Percentiles rank a stretch among this genome's conserved stretches.
These are phyloP conservation scores for Mesochorus sp. DNA, from an alignment of 2,888 invertebrate genomes.

Conservation along the genomic window DNA sequence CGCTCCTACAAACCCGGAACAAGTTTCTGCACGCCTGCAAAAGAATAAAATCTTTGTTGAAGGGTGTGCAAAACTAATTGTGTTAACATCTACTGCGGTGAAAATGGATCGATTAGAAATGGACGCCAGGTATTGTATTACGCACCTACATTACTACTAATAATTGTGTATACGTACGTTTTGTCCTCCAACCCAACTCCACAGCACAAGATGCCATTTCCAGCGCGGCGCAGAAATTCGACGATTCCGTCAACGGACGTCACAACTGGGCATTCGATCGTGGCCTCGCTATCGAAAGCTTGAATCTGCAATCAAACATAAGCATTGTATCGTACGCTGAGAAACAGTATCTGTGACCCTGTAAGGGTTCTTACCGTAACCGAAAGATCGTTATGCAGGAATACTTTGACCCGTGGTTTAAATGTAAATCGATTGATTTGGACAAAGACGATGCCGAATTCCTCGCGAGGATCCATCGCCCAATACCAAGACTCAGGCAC, in stretches of 20 bases:
- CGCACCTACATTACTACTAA: not conserved
- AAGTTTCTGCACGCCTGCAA: slow-evolving; percentile 6
- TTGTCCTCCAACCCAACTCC: slow-evolving; percentile 23
- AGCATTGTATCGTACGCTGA: not conserved
- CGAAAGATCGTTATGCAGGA: slow-evolving; percentile 35
- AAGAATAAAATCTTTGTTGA: not conserved
- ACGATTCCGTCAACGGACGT: slow-evolving; percentile 17
- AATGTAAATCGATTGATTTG: slow-evolving; percentile 10
- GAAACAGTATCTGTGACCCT: slow-evolving; percentile 1
- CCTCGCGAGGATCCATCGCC: slow-evolving; percentile 14
- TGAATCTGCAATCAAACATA: slow-evolving; percentile 25
- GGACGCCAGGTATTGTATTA: not conserved
- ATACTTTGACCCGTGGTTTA: not conserved
- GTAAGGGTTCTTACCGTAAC: slow-evolving; percentile 20
- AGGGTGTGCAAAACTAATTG: slow-evolving; percentile 4
- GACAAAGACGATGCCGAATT: not conserved
- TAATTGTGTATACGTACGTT: slow-evolving; percentile 25
- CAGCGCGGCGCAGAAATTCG: slow-evolving; percentile 1
- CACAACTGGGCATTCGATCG: not conserved
- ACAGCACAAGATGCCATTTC: slow-evolving; percentile 28
- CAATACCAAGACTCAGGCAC: slow-evolving; percentile 30
- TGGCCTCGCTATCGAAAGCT: slow-evolving; percentile 7
- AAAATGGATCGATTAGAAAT: not conserved
- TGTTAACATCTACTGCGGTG: too few species aligned
- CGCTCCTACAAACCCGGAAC: slow-evolving; percentile 13